Evolutionary conservation across 2,888 invertebrate genomes (phyloP).

Genomic region (Fragum whitleyi): DNA sequence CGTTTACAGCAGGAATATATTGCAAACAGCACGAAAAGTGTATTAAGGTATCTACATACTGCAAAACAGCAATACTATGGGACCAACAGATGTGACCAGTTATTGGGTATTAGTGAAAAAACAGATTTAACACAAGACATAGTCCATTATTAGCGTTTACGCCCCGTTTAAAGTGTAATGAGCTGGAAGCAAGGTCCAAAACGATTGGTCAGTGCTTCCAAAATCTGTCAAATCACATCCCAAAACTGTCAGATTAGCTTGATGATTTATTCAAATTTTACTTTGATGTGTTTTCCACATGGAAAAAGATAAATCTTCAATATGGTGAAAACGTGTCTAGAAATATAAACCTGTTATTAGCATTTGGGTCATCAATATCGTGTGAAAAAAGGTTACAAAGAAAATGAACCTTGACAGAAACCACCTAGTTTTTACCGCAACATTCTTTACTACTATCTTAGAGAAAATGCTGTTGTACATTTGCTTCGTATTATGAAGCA

Average conservation of each 20-base stretch:
- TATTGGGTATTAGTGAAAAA: neutral
- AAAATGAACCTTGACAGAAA: too few species aligned
- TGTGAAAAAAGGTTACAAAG: too few species aligned
- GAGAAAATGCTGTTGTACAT: too few species aligned
- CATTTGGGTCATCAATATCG: neutral
- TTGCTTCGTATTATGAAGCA: too few species aligned
- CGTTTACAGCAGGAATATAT: too few species aligned
- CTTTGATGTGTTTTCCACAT: slow-evolving; percentile 27
- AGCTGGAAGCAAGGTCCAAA: slow-evolving; percentile 12
- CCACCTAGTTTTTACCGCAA: too few species aligned
- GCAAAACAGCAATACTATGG: too few species aligned
- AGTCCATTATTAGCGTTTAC: slow-evolving; percentile 18
- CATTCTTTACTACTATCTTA: too few species aligned
- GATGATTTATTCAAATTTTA: slow-evolving; percentile 24
- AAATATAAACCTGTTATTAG: slow-evolving; percentile 1
- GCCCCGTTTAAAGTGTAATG: slow-evolving; percentile 5
- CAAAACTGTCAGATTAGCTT: slow-evolving; percentile 13
- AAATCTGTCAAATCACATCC: slow-evolving; percentile 18
- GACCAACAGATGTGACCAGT: too few species aligned
- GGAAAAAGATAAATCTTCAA: slow-evolving; percentile 21
- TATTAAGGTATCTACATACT: too few species aligned
- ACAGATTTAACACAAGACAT: slow-evolving; percentile 5
- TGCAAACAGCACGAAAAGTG: too few species aligned
- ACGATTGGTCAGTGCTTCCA: slow-evolving; percentile 8
- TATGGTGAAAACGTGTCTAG: neutral